These are phyloP conservation scores for Okamejei kenojei DNA, from an alignment of 2,797 vertebrate species.

Conservation along the genomic window DNA sequence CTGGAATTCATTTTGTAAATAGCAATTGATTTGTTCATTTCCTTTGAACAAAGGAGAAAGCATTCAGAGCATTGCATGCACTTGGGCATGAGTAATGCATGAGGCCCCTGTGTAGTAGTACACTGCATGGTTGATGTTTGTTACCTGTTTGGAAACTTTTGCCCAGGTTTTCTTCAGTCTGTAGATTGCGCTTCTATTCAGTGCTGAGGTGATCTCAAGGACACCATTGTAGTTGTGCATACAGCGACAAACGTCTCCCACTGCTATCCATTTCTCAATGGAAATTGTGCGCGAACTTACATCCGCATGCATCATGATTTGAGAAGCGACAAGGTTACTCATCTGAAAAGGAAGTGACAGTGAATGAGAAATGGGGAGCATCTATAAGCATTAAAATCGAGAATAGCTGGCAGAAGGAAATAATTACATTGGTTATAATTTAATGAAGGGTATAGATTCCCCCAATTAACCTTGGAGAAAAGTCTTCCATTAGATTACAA, in stretches of 20 bases:
- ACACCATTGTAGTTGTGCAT: slow-evolving; percentile 90
- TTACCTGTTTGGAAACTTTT: slow-evolving; percentile 87
- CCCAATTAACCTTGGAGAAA: not conserved
- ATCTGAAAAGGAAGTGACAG: slow-evolving; percentile 60
- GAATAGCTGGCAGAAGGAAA: not conserved
- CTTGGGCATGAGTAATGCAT: not conserved
- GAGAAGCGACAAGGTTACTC: slow-evolving; percentile 93
- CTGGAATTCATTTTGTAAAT: not conserved
- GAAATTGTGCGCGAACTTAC: slow-evolving; percentile 75
- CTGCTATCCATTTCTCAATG: slow-evolving; percentile 91
- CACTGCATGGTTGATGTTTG: not conserved
- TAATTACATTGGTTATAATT: slow-evolving; percentile 25
- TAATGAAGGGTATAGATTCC: not conserved
- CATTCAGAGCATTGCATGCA: not conserved
- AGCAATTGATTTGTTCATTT: not conserved
- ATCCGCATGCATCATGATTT: slow-evolving; percentile 88
- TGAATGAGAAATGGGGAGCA: not conserved
- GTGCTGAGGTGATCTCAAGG: slow-evolving; percentile 86
- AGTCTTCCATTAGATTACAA: not conserved
- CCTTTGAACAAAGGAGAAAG: not conserved
- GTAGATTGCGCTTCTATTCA: slow-evolving; percentile 92
- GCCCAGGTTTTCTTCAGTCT: slow-evolving; percentile 92
- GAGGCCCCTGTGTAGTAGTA: not conserved
- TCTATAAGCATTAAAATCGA: not conserved
- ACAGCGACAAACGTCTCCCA: slow-evolving; percentile 87